These are phyloP conservation scores for Parasteatoda tepidariorum DNA, from an alignment of 1,140 invertebrate species.

Conservation along the genomic window DNA sequence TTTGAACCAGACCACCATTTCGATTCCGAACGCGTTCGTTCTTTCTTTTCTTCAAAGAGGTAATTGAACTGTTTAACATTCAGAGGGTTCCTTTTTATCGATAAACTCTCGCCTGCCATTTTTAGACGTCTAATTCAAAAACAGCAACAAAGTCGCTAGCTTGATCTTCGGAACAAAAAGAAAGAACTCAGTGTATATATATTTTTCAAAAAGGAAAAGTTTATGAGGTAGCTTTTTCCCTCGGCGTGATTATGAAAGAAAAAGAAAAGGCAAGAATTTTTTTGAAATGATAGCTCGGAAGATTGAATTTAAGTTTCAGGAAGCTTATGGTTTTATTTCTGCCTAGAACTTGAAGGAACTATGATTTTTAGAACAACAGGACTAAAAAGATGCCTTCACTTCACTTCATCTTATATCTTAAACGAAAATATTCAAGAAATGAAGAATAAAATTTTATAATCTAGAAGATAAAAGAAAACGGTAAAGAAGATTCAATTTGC, in stretches of 20 bases:
- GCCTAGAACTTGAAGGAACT: no score
- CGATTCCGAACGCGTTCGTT: background rate
- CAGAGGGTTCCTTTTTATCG: background rate
- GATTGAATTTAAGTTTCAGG: background rate
- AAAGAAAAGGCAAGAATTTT: background rate
- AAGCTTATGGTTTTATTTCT: background rate
- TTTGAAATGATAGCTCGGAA: background rate
- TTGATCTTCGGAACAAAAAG: background rate
- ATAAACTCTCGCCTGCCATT: background rate
- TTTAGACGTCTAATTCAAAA: background rate
- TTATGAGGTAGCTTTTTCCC: background rate
- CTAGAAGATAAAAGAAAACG: no score
- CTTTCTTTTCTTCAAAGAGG: background rate
- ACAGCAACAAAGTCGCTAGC: background rate
- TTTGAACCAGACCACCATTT: background rate
- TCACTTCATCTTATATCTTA: no score
- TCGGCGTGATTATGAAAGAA: background rate
- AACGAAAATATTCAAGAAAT: no score
- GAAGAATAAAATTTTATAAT: no score
- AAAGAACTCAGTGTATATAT: background rate
- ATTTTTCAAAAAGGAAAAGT: background rate
- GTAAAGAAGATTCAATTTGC: no score
- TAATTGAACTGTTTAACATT: conserved; percentile 28
- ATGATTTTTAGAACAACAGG: no score
- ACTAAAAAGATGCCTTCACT: no score